Evolutionary conservation across 2,888 invertebrate species (phyloP), one percentile per base, ranked within the genome.

Genomic region (Lasiommata megera): DNA sequence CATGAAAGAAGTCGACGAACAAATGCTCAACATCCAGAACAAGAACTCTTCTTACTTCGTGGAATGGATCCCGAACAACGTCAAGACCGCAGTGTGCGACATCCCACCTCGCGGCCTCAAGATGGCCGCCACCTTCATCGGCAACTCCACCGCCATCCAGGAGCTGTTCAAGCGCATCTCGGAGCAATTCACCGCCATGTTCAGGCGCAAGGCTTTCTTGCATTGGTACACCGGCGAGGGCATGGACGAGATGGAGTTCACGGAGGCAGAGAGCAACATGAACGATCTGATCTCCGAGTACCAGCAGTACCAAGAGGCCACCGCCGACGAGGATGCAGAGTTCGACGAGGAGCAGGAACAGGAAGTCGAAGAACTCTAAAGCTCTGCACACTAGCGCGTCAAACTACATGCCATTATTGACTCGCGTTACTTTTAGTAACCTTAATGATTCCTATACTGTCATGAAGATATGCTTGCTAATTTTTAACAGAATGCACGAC

Each of bases 221-320:
- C 97, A 97, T 92, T 97, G 97, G 97, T 97, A 97, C 92, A 97
- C 97, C 52, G 97, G 97, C 93, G 98, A 80, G 95, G 95, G 92
- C 92, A 95, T 90, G 95, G 95, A 95, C 94, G 95, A 93, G 89
- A 97, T 98, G 97, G 97, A 98, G 91, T 98, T 98, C 93, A 97
- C 97, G 6, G 98, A 98, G 86, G 98, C 95, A 1, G 94, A 96
- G 92, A 97, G 97, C 80, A 98, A 98, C 93, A 98, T 98, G 97
- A 97, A 96, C 84, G 96, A 96, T 78, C 84, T 96, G 82, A 96
- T 97, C n/a, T 96, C 96, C 0, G 97, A 97, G 82, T 98, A 98
- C 88, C 97, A 98, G 84, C 97, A 97, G 80, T 98, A 97, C 92
- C 97, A 97, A 89, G 97, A 95, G 83, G 96, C 96, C 62, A 96